Evolutionary conservation across 2,888 invertebrate genomes (phyloP).

Genomic region (Athetis lepigone): DNA sequence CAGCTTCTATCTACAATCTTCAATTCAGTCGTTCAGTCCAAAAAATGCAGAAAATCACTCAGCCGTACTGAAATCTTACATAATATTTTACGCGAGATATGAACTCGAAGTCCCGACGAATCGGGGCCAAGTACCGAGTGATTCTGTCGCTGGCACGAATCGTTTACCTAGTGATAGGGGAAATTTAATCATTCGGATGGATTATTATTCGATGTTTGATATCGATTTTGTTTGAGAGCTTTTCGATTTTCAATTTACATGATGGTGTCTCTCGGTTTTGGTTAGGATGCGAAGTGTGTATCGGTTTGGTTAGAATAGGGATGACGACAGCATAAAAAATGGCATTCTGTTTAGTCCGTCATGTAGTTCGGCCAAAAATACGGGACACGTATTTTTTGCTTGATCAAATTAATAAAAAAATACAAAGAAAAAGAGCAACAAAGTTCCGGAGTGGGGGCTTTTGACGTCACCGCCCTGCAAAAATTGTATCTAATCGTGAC

Average conservation of each 20-base stretch:
- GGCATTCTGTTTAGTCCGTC: too few species aligned
- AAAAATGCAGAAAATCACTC: slow-evolving; percentile 26
- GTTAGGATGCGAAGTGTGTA: neutral
- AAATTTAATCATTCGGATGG: slow-evolving; percentile 41
- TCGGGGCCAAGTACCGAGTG: slow-evolving; percentile 27
- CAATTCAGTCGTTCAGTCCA: too few species aligned
- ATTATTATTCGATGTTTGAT: slow-evolving; percentile 34
- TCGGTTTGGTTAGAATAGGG: neutral
- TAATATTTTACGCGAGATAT: slow-evolving; percentile 34
- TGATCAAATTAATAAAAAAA: too few species aligned
- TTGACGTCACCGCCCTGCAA: too few species aligned
- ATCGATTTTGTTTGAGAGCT: slow-evolving; percentile 25
- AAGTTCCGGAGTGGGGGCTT: too few species aligned
- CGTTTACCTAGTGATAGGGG: slow-evolving; percentile 30
- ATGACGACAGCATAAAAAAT: too few species aligned
- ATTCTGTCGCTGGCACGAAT: slow-evolving; percentile 36
- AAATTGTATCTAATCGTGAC: too few species aligned
- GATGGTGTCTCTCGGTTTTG: neutral
- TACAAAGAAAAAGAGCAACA: too few species aligned
- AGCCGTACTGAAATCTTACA: slow-evolving; percentile 10
- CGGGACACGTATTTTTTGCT: too few species aligned
- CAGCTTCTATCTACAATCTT: too few species aligned
- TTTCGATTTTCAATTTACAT: slow-evolving; percentile 18
- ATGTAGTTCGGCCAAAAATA: too few species aligned
- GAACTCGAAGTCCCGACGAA: slow-evolving; percentile 10